These are phyloP conservation scores for Piprites chloris DNA, from an alignment of 2,113 vertebrate genomes.

Conservation along the genomic window DNA sequence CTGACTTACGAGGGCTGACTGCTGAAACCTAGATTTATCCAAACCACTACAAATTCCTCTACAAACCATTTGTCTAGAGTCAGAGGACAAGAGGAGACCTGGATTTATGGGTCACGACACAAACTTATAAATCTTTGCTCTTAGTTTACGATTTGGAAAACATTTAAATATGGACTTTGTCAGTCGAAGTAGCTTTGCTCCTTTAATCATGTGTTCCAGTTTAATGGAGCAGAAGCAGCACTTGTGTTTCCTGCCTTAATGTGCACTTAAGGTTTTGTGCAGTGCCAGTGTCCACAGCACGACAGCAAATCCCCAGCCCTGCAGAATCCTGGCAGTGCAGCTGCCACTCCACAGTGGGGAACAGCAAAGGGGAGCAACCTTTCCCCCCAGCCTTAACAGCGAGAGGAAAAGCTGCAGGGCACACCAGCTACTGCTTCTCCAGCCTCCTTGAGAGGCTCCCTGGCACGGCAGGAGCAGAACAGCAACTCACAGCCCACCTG, in stretches of 20 bases:
- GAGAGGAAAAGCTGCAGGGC: neutral
- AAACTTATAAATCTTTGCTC: conserved; percentile 18
- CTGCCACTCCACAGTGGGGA: neutral
- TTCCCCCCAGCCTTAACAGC: neutral
- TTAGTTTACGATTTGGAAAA: neutral
- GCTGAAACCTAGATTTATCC: conserved; percentile 23
- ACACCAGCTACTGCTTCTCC: neutral
- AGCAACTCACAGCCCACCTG: neutral
- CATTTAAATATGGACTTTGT: conserved; percentile 9
- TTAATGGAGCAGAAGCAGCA: neutral
- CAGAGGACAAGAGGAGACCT: neutral
- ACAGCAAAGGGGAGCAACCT: neutral
- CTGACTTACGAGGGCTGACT: conserved; percentile 30
- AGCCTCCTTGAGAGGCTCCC: neutral
- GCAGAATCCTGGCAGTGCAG: neutral
- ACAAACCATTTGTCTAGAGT: conserved; percentile 38
- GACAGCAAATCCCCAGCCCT: neutral
- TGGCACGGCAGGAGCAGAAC: neutral
- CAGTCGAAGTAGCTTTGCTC: neutral
- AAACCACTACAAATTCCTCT: conserved; percentile 56
- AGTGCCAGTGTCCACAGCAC: neutral
- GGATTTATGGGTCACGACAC: conserved; percentile 36
- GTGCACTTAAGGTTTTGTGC: neutral
- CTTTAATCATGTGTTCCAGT: neutral
- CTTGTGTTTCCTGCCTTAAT: neutral